Conservation (phyloP, 2,888 invertebrate species). For the Caenorhabditis drosophilae region DNA sequence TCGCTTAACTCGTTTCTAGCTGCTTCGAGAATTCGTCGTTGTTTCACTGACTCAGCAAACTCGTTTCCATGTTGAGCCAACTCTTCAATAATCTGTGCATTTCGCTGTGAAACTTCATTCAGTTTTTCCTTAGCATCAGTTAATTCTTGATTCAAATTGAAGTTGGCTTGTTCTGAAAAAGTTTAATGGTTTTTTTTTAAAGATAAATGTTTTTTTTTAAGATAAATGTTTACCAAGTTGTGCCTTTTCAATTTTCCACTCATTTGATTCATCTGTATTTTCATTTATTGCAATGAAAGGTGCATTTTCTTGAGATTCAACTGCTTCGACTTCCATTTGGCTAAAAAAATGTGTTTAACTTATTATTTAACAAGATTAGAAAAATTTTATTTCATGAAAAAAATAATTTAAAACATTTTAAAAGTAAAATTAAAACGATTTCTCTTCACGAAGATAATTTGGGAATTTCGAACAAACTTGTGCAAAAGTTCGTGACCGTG, state of each 20-base stretch:
- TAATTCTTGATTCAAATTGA: constrained; percentile 35
- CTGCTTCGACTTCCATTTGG: constrained; percentile 17
- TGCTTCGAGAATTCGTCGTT: constrained; percentile 27
- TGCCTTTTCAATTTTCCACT: constrained; percentile 33
- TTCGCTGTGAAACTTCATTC: constrained; percentile 11
- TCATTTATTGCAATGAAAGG: constrained; percentile 6
- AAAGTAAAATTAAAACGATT: background rate
- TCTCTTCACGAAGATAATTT: background rate
- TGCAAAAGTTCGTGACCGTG: constrained; percentile 5
- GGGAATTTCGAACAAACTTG: constrained; percentile 7
- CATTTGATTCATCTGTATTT: constrained; percentile 16
- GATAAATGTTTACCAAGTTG: constrained; percentile 4
- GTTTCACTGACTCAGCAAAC: constrained; percentile 9
- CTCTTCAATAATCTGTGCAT: constrained; percentile 18
- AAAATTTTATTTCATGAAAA: no score
- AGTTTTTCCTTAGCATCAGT: constrained; percentile 17
- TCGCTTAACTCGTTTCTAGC: constrained; percentile 30
- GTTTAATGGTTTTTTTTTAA: background rate
- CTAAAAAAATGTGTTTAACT: no score
- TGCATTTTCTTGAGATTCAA: constrained; percentile 7
- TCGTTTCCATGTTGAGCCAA: constrained; percentile 10
- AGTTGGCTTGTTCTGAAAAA: constrained; percentile 20
- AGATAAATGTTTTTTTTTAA: background rate
- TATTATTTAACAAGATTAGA: no score
- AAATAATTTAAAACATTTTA: background rate